Conservation (phyloP, 2,797 vertebrate genomes). For the Protonibea diacanthus region DNA sequence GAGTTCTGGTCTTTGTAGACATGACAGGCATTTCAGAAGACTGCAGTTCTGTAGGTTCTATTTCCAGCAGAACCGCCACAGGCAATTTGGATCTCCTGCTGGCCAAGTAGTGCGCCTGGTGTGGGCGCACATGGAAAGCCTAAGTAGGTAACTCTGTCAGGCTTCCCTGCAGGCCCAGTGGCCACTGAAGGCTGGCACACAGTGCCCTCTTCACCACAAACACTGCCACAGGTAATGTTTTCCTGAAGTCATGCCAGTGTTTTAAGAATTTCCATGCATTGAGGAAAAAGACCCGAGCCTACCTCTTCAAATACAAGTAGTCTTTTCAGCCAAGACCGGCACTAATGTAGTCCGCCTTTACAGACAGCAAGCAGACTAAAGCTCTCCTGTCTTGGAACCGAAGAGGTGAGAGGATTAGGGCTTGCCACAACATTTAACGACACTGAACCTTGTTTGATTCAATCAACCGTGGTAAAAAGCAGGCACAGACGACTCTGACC, state of each 20-base stretch:
- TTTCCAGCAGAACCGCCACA: conserved; percentile 77
- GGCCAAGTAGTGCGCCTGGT: conserved; percentile 60
- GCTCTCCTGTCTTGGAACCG: conserved; percentile 72
- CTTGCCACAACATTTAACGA: conserved; percentile 77
- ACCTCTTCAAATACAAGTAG: conserved; percentile 81
- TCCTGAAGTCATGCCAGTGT: conserved; percentile 82
- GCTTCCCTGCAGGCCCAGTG: conserved; percentile 69
- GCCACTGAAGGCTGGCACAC: conserved; percentile 79
- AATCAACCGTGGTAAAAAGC: conserved; percentile 80
- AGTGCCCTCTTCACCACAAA: conserved; percentile 79
- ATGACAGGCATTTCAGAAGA: conserved; percentile 66
- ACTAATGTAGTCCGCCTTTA: conserved; percentile 74
- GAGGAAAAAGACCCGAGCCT: conserved; percentile 74
- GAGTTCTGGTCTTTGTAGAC: conserved; percentile 70
- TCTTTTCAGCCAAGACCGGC: conserved; percentile 81
- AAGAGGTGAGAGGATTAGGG: conserved; percentile 81
- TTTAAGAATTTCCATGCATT: conserved; percentile 84
- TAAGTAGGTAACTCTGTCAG: conserved; percentile 78
- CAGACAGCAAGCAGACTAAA: conserved; percentile 75
- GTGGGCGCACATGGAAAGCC: conserved; percentile 71
- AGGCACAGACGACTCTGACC: conserved; percentile 71
- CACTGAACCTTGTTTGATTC: conserved; percentile 82
- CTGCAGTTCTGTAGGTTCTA: conserved; percentile 68
- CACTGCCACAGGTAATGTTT: conserved; percentile 86
- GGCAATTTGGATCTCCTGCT: conserved; percentile 76